phyloP scores from a whole-genome alignment of 2,113 vertebrate species.

The Girardinichthys multiradiatus region DNA sequence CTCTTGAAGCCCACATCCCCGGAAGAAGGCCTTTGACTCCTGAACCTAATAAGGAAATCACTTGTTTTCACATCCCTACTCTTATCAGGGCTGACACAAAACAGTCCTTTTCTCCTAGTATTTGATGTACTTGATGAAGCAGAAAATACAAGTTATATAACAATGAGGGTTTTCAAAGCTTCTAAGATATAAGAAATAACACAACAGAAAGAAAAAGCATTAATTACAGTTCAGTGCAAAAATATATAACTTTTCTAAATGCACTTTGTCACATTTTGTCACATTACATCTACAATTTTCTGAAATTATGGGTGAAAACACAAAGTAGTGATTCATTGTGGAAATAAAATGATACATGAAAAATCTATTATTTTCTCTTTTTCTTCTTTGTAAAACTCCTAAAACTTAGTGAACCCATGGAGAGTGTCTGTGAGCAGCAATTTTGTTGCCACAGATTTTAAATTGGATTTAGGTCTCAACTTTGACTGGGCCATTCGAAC shows the following conservation, averaged over 20 bases:
- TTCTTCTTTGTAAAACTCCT: no score
- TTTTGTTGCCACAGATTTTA: no score
- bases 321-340: no score
- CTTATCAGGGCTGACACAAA: constrained; percentile 89
- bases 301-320: no score
- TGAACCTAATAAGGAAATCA: constrained; percentile 99
- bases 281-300: background rate
- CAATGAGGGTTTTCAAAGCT: constrained; percentile 72
- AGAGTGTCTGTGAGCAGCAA: no score
- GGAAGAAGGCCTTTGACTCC: constrained; percentile 97
- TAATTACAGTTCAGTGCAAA: background rate
- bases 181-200: constrained; percentile 74
- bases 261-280: background rate
- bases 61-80: constrained; percentile 95
- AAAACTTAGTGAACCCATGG: no score
- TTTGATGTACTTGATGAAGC: constrained; percentile 93
- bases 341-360: no score
- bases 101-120: constrained; percentile 89
- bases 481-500: no score
- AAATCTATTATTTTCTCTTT: no score
- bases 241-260: background rate
- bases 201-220: background rate
- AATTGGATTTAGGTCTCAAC: no score
- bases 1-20: constrained; percentile 96
- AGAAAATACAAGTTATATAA: constrained; percentile 87